Evolutionary conservation across 2,888 invertebrate genomes (phyloP).

Genomic region (Heliconius ismenius): DNA sequence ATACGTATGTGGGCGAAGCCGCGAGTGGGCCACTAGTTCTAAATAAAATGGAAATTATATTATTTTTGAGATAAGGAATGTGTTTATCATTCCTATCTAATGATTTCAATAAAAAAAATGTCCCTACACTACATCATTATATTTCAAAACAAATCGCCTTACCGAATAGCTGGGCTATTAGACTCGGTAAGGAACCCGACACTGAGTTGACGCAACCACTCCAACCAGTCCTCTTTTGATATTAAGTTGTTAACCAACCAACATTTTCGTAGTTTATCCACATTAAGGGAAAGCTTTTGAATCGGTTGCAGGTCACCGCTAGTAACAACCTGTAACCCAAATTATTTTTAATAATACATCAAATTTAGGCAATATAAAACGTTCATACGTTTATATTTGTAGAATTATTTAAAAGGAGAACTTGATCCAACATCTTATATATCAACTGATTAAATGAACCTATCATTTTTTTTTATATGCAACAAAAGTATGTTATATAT

Average conservation of each 20-base stretch:
- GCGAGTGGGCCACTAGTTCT: too few relatives aligned
- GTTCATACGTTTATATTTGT: neutral
- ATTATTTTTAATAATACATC: neutral
- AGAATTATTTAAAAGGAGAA: neutral
- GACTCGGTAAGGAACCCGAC: conserved; percentile 96
- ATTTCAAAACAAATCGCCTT: conserved; percentile 15
- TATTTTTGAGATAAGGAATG: neutral
- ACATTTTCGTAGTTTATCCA: conserved; percentile 90
- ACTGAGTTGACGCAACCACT: conserved; percentile 96
- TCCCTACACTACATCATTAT: neutral
- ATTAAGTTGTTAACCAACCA: conserved; percentile 94
- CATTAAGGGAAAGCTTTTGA: conserved; percentile 90
- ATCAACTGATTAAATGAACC: too few relatives aligned
- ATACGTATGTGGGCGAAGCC: too few relatives aligned
- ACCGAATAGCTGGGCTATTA: conserved; percentile 94
- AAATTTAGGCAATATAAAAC: too few relatives aligned
- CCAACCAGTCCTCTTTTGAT: conserved; percentile 99
- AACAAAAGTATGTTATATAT: too few relatives aligned
- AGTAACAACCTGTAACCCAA: conserved; percentile 60
- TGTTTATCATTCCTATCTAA: too few relatives aligned
- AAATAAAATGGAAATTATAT: neutral
- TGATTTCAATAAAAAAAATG: neutral
- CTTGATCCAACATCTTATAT: too few relatives aligned
- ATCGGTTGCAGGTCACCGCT: conserved; percentile 82
- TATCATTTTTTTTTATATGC: too few relatives aligned